Evolutionary conservation across 2,797 vertebrate species (phyloP), one percentile per base, ranked within the genome.

Genomic region (Atherinosoma microstoma): DNA sequence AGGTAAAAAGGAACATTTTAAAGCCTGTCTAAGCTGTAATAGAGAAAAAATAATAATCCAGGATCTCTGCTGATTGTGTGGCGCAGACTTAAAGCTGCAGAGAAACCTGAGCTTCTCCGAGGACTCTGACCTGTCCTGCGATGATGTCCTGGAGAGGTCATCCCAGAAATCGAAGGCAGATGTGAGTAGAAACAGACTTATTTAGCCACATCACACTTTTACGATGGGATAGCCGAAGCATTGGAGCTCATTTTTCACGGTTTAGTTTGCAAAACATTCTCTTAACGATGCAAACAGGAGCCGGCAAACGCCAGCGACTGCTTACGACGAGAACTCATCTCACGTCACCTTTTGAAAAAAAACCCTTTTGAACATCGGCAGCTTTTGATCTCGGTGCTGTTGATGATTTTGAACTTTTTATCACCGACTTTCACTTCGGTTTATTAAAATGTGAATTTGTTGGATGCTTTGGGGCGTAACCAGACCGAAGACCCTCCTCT

Each of bases 121-220:
- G 81, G 98, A 99, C 75, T 99, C 98, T 0, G 98, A 99, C 89
- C 95, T 99, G 74, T 99, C 98, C 80, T 99, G 96, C 4, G 98
- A 99, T 0, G 98, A 99, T 10, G 87, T 99, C 71, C 91, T 99
- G 57, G 98, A 99, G 68, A 94, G 95, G 36, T 96, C 96, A 34
- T 98, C 97, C 54, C 97, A 99, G 94, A 98, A 96, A 86, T 98
- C 97, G 57, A 99, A 95, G 87, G 92, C 95, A 86, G 97, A 99
- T 93, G 98, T 99, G 90, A 94, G 94, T 94, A 58, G 8, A 45
- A 29, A 7, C 0, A 7, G 11, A 61, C 0, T 0, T 35, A 12
- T n/a, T 24, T 13, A 3, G 20, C 70, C 3, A 2, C 2, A 34
- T 34, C 11, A 10, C 56, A 12, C 53, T 7, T 60, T 65, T 22